These are phyloP conservation scores for Hyppa rectilinea DNA, from an alignment of 2,888 invertebrate genomes.

Conservation along the genomic window DNA sequence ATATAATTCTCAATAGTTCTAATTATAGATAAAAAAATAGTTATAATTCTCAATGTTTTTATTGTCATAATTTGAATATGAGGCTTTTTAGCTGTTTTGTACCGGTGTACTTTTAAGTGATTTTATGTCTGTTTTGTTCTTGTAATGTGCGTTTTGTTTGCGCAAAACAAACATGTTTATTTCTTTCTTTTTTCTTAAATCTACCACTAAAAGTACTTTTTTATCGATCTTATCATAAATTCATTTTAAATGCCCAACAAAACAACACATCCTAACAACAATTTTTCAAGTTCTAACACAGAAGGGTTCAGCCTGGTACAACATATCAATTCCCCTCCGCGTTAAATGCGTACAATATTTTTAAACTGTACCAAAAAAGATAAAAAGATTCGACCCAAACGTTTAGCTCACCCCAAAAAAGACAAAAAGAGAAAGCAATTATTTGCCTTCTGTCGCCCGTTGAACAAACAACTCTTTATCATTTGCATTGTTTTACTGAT, in stretches of 20 bases:
- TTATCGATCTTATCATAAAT: not conserved
- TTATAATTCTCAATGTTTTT: too few relatives aligned
- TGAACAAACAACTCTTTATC: constrained; percentile 85
- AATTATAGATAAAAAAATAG: too few relatives aligned
- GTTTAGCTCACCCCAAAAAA: constrained; percentile 70
- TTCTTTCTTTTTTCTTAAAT: too few relatives aligned
- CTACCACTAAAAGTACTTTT: not conserved
- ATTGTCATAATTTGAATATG: too few relatives aligned
- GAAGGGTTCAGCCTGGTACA: constrained; percentile 39
- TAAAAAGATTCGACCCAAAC: constrained; percentile 62
- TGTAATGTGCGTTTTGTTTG: too few relatives aligned
- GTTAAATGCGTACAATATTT: constrained; percentile 65
- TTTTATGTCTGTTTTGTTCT: too few relatives aligned
- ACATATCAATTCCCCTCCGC: constrained; percentile 57
- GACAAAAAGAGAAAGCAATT: constrained; percentile 80
- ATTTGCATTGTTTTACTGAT: constrained; percentile 84
- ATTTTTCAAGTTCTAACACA: constrained; percentile 40
- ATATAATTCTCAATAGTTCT: too few relatives aligned
- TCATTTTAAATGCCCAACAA: constrained; percentile 10
- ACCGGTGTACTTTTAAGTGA: too few relatives aligned
- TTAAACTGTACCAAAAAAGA: constrained; percentile 63
- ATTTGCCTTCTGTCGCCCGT: constrained; percentile 85
- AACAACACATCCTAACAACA: not conserved
- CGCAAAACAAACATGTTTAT: too few relatives aligned
- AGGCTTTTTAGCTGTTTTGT: too few relatives aligned